These are phyloP conservation scores for Blastobasis lacticolella DNA, from an alignment of 2,888 invertebrate species.

Conservation along the genomic window DNA sequence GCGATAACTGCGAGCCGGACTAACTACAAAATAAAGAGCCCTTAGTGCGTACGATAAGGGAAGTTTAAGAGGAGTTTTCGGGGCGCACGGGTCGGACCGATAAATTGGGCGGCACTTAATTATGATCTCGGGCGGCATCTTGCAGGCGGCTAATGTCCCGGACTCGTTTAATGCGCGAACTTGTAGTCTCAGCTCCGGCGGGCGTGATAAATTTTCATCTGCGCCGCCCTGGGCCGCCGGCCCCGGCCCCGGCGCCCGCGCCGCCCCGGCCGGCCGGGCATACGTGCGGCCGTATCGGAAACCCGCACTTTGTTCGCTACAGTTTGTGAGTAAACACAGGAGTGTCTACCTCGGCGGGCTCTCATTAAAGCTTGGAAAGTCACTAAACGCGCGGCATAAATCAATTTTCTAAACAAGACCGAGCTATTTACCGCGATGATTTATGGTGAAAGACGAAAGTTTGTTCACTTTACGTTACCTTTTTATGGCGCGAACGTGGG, in stretches of 20 bases:
- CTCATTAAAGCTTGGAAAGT: constrained; percentile 39
- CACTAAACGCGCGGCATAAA: constrained; percentile 55
- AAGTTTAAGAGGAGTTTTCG: constrained; percentile 68
- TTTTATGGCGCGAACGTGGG: constrained; percentile 29
- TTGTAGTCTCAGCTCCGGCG: constrained; percentile 67
- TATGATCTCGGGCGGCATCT: constrained; percentile 74
- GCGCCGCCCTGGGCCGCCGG: constrained; percentile 26
- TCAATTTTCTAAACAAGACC: constrained; percentile 52
- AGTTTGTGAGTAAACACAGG: not conserved
- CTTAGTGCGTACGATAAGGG: constrained; percentile 68
- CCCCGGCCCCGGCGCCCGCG: not conserved
- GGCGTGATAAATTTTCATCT: constrained; percentile 71
- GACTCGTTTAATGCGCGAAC: constrained; percentile 74
- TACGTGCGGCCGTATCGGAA: not conserved
- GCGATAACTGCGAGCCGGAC: constrained; percentile 55
- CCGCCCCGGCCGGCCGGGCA: not conserved
- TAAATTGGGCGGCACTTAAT: constrained; percentile 75
- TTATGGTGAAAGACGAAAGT: constrained; percentile 43
- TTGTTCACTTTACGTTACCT: constrained; percentile 29
- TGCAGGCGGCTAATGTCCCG: constrained; percentile 72
- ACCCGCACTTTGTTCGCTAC: not conserved
- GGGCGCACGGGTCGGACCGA: constrained; percentile 67
- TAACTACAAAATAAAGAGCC: constrained; percentile 72
- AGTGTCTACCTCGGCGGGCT: not conserved
- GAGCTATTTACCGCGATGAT: constrained; percentile 53